phyloP scores from a whole-genome alignment of 2,113 vertebrate genomes.

The Pelodiscus sinensis region DNA sequence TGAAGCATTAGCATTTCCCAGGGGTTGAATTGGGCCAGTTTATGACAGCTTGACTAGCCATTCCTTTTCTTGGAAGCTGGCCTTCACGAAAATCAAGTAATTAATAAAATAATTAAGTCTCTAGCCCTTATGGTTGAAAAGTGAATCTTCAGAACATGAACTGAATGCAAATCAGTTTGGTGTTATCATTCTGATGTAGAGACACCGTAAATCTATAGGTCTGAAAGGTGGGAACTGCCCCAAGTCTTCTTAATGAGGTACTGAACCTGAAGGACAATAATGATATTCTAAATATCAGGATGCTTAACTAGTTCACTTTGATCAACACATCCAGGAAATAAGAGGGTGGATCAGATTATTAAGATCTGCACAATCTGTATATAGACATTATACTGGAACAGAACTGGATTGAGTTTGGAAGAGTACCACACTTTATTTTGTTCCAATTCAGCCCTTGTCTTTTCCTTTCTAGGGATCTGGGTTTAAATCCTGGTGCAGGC shows the following conservation, averaged over 20 bases:
- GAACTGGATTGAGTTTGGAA: background rate
- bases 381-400: background rate
- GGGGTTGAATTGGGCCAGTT: background rate
- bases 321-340: background rate
- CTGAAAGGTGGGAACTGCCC: accelerated
- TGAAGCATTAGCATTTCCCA: background rate
- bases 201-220: accelerated
- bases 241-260: background rate
- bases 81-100: background rate
- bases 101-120: background rate
- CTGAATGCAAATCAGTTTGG: background rate
- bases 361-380: background rate
- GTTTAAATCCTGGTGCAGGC: background rate
- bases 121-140: background rate
- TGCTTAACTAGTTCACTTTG: background rate
- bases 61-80: accelerated
- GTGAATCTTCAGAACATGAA: background rate
- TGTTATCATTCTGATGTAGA: background rate
- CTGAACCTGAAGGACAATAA: background rate
- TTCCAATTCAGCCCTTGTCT: background rate
- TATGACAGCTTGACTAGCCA: background rate
- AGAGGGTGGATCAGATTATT: accelerated
- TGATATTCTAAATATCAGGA: background rate
- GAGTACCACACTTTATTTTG: accelerated
- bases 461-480: background rate